Evolutionary conservation across 2,888 invertebrate genomes (phyloP).

Genomic region (Hypena proboscidalis): DNA sequence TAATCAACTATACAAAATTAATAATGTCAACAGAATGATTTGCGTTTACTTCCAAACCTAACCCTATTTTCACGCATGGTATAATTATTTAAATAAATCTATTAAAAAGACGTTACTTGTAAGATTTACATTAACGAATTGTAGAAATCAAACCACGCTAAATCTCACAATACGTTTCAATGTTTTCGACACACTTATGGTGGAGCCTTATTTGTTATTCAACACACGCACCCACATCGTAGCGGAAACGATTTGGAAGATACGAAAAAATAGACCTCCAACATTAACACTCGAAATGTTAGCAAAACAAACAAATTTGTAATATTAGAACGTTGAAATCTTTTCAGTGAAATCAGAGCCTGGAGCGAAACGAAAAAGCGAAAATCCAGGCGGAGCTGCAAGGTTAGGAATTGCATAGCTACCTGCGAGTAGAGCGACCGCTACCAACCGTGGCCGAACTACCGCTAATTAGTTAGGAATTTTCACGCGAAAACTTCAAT

Average conservation of each 20-base stretch:
- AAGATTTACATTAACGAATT: conserved; percentile 1
- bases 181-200: conserved; percentile 12
- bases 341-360: conserved; percentile 3
- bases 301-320: conserved; percentile 8
- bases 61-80: no score
- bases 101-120: not conserved
- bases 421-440: conserved; percentile 43
- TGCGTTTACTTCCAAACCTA: no score
- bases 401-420: conserved; percentile 38
- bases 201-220: conserved; percentile 12
- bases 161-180: conserved; percentile 4
- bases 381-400: conserved; percentile 30
- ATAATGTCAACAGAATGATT: no score
- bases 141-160: conserved; percentile 5
- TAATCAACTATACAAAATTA: no score
- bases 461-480: conserved; percentile 71
- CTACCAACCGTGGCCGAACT: conserved; percentile 46
- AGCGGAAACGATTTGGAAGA: conserved; percentile 12
- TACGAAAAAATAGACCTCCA: conserved; percentile 7
- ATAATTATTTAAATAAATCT: not conserved
- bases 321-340: conserved; percentile 7
- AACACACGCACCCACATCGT: conserved; percentile 8
- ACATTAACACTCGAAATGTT: conserved; percentile 6
- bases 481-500: conserved; percentile 74
- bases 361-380: conserved; percentile 37